phyloP scores from a whole-genome alignment of 2,888 invertebrate genomes.

The Heterodera filipjevi region DNA sequence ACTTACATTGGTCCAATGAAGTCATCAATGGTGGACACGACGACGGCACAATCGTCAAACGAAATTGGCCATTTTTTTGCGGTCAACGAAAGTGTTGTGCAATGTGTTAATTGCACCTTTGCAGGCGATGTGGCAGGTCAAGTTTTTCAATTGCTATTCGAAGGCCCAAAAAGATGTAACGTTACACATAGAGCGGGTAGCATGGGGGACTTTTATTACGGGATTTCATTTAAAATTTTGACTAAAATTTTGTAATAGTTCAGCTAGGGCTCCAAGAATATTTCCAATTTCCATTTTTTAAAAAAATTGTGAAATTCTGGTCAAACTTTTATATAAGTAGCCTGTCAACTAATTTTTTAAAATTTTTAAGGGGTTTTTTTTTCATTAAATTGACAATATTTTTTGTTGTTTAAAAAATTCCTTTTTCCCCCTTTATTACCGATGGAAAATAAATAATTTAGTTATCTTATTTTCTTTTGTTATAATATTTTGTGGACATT shows the following conservation, averaged over 20 bases:
- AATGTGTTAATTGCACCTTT: conserved; percentile 64
- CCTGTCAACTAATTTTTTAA: no score
- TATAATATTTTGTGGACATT: neutral
- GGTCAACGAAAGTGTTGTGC: conserved; percentile 62
- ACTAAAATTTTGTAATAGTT: no score
- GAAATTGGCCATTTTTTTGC: conserved; percentile 57
- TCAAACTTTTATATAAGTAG: no score
- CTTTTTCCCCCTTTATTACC: neutral
- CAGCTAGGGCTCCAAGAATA: no score
- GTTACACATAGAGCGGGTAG: no score
- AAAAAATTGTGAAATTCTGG: no score
- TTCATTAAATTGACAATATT: no score
- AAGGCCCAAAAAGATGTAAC: neutral
- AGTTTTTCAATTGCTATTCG: neutral
- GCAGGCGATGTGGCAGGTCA: conserved; percentile 55
- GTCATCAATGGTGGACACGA: conserved; percentile 25
- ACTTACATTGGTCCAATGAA: conserved; percentile 54
- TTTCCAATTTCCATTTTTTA: no score
- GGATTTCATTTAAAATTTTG: no score
- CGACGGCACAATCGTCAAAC: neutral
- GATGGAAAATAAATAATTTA: neutral
- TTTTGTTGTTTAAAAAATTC: neutral
- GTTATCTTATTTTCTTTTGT: neutral
- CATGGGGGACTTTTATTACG: no score
- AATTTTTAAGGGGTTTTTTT: no score